Conservation (phyloP, 2,888 invertebrate species). For the Brassicogethes aeneus region DNA sequence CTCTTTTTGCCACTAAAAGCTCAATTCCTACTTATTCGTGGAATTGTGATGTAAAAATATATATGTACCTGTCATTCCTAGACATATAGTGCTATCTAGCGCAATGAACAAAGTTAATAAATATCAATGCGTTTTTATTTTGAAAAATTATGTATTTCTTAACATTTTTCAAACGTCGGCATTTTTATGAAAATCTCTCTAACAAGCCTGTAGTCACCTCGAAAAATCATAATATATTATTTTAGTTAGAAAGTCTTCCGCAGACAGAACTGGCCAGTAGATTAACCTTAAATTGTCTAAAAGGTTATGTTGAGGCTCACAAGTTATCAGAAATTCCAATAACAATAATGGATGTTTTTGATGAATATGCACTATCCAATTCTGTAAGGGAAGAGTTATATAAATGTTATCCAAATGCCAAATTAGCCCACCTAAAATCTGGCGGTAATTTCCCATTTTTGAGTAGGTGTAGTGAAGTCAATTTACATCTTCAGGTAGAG, state of each 20-base stretch:
- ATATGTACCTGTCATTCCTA: too few species aligned
- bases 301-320: constrained; percentile 70
- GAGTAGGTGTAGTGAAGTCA: constrained; percentile 80
- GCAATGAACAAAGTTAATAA: too few species aligned
- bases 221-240: constrained; percentile 20
- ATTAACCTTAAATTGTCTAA: constrained; percentile 76
- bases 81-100: too few species aligned
- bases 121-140: too few species aligned
- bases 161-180: too few species aligned
- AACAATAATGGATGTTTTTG: constrained; percentile 84
- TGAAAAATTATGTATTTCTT: too few species aligned
- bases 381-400: constrained; percentile 72
- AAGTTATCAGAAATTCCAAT: constrained; percentile 59
- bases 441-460: constrained; percentile 90
- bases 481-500: constrained; percentile 76
- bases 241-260: constrained; percentile 70
- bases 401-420: constrained; percentile 78
- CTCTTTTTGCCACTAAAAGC: too few species aligned
- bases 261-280: constrained; percentile 81
- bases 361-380: constrained; percentile 74
- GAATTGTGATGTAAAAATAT: too few species aligned
- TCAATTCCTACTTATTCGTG: too few species aligned
- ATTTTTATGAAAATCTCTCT: too few species aligned
- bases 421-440: constrained; percentile 76
- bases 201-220: too few species aligned